Conservation (phyloP, 2,888 invertebrate species). For the Dioctria rufipes region DNA sequence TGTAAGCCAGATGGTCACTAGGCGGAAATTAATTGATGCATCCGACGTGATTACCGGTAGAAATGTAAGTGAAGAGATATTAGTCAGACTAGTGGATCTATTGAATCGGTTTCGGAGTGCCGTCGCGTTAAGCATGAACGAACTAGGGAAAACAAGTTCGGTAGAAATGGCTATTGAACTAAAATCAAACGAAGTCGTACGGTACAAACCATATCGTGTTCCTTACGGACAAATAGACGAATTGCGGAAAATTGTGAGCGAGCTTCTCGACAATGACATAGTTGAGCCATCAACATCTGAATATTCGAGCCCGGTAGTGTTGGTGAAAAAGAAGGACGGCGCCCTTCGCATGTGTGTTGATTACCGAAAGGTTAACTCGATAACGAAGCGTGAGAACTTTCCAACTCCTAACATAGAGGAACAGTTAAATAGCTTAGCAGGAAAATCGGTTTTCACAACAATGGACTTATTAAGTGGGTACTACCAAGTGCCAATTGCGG, state of each 20-base stretch:
- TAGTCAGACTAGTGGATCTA: too few species aligned
- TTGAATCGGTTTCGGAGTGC: not conserved
- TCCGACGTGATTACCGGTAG: too few species aligned
- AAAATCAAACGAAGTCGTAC: not conserved
- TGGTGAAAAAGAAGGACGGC: too few species aligned
- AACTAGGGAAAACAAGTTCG: not conserved
- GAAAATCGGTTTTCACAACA: conserved; percentile 36
- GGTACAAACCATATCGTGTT: conserved; percentile 5
- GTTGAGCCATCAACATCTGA: too few species aligned
- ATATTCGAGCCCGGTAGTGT: too few species aligned
- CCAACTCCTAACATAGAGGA: conserved; percentile 60
- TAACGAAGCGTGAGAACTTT: conserved; percentile 59
- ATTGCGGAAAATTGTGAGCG: not conserved
- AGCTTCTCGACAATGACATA: not conserved
- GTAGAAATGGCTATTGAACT: not conserved
- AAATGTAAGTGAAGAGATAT: too few species aligned
- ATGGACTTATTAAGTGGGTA: conserved; percentile 49
- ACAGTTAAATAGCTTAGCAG: conserved; percentile 36
- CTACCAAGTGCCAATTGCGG: conserved; percentile 42
- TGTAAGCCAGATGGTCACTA: too few species aligned
- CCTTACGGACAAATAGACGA: conserved; percentile 4
- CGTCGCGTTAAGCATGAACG: not conserved
- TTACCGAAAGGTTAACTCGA: not conserved
- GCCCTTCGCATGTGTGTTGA: too few species aligned
- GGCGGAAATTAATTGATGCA: too few species aligned